Evolutionary conservation across 2,113 vertebrate genomes (phyloP).

Genomic region (Indicator maculatus): DNA sequence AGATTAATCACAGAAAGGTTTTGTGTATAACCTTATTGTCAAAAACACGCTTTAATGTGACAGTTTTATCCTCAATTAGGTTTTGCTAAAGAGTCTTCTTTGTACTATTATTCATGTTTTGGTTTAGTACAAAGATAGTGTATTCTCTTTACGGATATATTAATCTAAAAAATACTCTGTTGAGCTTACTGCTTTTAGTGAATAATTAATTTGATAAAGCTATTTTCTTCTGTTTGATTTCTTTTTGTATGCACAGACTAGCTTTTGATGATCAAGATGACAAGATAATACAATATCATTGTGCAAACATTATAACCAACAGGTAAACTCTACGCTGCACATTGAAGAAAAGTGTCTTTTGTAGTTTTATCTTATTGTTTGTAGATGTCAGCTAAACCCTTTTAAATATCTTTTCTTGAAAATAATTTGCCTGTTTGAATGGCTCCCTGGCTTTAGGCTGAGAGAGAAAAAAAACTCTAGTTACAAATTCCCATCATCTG

Average conservation of each 20-base stretch:
- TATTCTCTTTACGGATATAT: not conserved
- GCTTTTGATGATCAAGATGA: conserved; percentile 20
- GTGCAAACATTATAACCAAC: not conserved
- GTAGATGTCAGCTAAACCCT: not conserved
- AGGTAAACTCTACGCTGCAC: not conserved
- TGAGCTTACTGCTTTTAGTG: not conserved
- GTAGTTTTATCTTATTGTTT: not conserved
- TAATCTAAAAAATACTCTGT: not conserved
- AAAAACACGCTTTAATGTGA: not conserved
- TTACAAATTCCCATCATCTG: not conserved
- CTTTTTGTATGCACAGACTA: not conserved
- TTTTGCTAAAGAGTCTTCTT: conserved; percentile 12
- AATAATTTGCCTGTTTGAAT: conserved; percentile 12
- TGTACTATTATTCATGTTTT: not conserved
- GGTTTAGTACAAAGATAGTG: not conserved
- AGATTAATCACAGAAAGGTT: conserved; percentile 43
- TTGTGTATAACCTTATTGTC: not conserved
- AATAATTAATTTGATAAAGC: conserved; percentile 36
- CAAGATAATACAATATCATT: not conserved
- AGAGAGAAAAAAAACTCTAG: not conserved
- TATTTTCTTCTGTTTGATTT: not conserved
- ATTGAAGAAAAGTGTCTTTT: not conserved
- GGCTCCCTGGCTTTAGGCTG: not conserved
- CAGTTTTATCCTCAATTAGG: conserved; percentile 29
- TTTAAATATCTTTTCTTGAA: not conserved